Evolutionary conservation across 2,888 invertebrate species (phyloP), one percentile per base, ranked within the genome.

Genomic region (Callimorpha dominula): DNA sequence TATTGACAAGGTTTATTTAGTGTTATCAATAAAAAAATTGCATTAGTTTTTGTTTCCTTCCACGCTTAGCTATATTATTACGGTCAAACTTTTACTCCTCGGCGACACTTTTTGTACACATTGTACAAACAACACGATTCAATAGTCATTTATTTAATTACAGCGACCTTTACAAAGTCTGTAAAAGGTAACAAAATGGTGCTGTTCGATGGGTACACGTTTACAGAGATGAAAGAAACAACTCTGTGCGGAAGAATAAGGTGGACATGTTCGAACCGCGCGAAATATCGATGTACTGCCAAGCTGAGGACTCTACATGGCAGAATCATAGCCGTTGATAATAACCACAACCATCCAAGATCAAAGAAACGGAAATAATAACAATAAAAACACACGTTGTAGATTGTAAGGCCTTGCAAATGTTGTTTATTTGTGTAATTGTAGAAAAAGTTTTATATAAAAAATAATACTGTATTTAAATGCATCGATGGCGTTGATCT

Each of bases 181-280:
- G 70, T 64, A 17, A 73, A 75, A 63, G 84, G 85, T 14, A 80
- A 83, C 40, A 65, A 17, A 63, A 83, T 83, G 82, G 70, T 83
- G 4, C 64, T 83, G 0, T 67, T 75, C 40, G 65, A 79, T 0
- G 83, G 81, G 1, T 83, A 70, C 17, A 83, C 75, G 0, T 83
- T 60, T 60, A 73, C 79, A 0, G 42, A 78, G 70, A 78, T 76
- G 75, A 80, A 72, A 46, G 77, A 81, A 8, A 73, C 60, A 11
- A 43, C 68, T 0, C 20, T 20, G 17, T 12, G 60, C 42, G 0
- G 4, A 0, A 17, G 40, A 1, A 31, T 68, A 6, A 74, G 83
- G 4, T 83, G 82, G 82, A 71, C 73, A 1, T 83, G 82, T 73
- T 83, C 82, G 0, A 81, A 70, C 4, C 72, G 82, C 1, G 57